Evolutionary conservation across 2,113 vertebrate species (phyloP), one percentile per base, ranked within the genome.

Genomic region (Chrysemys picta): DNA sequence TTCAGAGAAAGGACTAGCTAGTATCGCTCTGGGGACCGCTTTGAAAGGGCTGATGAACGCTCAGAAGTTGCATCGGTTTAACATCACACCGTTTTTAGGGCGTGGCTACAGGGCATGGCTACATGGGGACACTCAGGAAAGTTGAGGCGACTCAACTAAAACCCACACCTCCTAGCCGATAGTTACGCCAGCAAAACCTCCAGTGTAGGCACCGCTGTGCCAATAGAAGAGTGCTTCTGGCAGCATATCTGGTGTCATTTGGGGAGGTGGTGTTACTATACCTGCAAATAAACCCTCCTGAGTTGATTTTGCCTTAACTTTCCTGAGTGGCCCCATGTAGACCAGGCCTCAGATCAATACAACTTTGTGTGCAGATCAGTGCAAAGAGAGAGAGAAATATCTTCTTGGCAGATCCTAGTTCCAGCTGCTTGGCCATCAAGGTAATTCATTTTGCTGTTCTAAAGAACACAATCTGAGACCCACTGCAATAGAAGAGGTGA

Each of bases 21-120:
- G 29, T 1, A 6, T 8, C 5, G 35, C 7, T 5, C 29, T 8
- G 5, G 25, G 29, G 4, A 53, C 52, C 10, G 4, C 14, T 38
- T 11, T 38, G 65, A 8, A 38, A 35, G 29, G 80, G 17, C 9
- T 7, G n/a, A 19, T 21, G 19, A 5, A 21, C 2, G 19, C n/a
- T 6, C n/a, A 22, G 19, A 22, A 72, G 65, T 72, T 72, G 65
- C 65, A 35, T n/a, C 31, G 2, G 62, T 19, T 8, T n/a, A 8
- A 69, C 16, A n/a, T 17, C 31, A 65, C 29, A 17, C 19, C 8
- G 5, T 31, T 29, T 27, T 29, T 22, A 22, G n/a, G n/a, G 65
- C 5, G 5, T 22, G 35, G 17, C n/a, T 72, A n/a, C 8, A 6
- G n/a, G 65, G n/a, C 19, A 5, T 22, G 35, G 17, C 65, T 72